Conservation (phyloP, 2,797 vertebrate genomes). For the Sebastes trivittatus region DNA sequence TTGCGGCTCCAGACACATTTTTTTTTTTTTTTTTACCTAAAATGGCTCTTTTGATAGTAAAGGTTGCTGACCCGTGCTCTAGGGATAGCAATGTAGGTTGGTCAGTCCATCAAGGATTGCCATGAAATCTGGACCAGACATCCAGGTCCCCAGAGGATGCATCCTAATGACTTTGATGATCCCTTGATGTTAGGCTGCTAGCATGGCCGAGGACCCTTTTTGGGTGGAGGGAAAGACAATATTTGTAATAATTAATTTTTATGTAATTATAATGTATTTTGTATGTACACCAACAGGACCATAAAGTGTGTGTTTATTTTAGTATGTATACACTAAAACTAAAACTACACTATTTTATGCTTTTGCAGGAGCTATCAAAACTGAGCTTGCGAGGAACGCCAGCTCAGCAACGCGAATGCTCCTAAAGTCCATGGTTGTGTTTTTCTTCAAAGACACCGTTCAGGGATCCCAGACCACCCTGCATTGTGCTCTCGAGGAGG, state of each 20-base stretch:
- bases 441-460: slow-evolving; percentile 72
- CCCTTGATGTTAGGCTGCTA: neutral
- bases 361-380: slow-evolving; percentile 55
- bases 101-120: neutral
- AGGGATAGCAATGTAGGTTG: too few species aligned
- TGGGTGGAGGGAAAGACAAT: neutral
- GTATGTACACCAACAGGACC: neutral
- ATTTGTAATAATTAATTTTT: neutral
- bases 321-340: neutral
- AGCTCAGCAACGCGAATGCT: neutral
- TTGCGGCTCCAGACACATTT: too few species aligned
- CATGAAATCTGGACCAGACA: neutral
- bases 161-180: neutral
- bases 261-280: neutral
- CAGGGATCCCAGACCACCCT: slow-evolving; percentile 76
- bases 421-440: slow-evolving; percentile 15
- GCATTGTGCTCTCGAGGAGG: slow-evolving; percentile 75
- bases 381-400: slow-evolving; percentile 53
- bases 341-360: neutral
- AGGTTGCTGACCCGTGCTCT: too few species aligned
- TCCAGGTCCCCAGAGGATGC: neutral
- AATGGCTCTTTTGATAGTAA: too few species aligned
- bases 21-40: too few species aligned
- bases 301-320: neutral
- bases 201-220: neutral